phyloP scores from a whole-genome alignment of 2,888 invertebrate species.

The Eudasyphora cyanicolor region DNA sequence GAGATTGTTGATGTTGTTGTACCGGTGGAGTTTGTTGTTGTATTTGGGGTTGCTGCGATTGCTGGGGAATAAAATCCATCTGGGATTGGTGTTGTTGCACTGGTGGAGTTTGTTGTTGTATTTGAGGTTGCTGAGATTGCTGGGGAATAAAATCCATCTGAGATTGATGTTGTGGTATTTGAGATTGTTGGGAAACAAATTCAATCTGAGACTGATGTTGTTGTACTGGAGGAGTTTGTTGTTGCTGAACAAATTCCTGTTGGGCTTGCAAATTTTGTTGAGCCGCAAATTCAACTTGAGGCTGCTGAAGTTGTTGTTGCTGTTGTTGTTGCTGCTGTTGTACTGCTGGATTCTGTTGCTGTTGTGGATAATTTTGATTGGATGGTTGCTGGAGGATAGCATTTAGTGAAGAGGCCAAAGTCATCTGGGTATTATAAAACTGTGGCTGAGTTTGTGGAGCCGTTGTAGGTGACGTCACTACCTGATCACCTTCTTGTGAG shows the following conservation, averaged over 20 bases:
- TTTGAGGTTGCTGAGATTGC: slow-evolving; percentile 73
- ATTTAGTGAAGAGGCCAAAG: slow-evolving; percentile 5
- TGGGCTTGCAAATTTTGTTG: slow-evolving; percentile 73
- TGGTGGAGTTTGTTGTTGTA: slow-evolving; percentile 43
- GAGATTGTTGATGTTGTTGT: slow-evolving; percentile 72
- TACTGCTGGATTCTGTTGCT: background rate
- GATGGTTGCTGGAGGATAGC: slow-evolving; percentile 36
- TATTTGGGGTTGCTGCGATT: no score
- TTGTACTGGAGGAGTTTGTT: background rate
- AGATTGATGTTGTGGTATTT: no score
- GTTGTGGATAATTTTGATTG: background rate
- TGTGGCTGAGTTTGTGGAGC: slow-evolving; percentile 49
- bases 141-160: no score
- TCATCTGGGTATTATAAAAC: slow-evolving; percentile 44
- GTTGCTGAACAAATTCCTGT: slow-evolving; percentile 55
- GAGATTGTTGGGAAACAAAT: background rate
- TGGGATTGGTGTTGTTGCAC: background rate
- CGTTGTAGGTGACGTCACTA: slow-evolving; percentile 52
- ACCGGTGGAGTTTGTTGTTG: no score
- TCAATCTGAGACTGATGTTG: background rate
- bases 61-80: background rate
- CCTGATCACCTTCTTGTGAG: slow-evolving; percentile 43
- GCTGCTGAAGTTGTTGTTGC: no score
- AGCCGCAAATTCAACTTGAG: no score
- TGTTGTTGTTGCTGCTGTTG: slow-evolving; percentile 62